Evolutionary conservation across 2,113 vertebrate species (phyloP).

Genomic region (Melanotaenia duboulayi): DNA sequence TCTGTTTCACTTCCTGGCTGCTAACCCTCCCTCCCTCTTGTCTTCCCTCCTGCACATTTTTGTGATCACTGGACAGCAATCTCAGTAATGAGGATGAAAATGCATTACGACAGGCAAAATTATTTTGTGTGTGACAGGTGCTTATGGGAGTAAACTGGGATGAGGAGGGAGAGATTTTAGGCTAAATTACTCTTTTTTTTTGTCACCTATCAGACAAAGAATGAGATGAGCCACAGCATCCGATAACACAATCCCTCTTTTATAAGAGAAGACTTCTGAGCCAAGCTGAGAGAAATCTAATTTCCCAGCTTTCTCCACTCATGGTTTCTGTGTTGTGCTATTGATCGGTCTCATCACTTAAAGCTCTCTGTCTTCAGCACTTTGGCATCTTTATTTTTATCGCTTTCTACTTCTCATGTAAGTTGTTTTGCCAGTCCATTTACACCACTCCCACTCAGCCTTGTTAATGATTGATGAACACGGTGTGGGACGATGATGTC

Average conservation of each 20-base stretch:
- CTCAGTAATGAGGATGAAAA: conserved; percentile 71
- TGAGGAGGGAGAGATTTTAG: not conserved
- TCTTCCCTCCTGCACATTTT: conserved; percentile 31
- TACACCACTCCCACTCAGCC: conserved; percentile 35
- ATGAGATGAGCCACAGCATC: not conserved
- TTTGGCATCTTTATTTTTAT: conserved; percentile 53
- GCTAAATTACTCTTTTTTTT: conserved; percentile 1
- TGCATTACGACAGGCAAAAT: conserved; percentile 60
- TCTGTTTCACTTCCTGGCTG: conserved; percentile 22
- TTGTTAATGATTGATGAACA: conserved; percentile 58
- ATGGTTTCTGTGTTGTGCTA: conserved; percentile 34
- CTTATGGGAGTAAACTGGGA: conserved; percentile 24
- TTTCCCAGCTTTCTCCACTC: conserved; percentile 48
- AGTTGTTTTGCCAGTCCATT: conserved; percentile 33
- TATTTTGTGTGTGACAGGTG: conserved; percentile 59
- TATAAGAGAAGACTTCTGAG: conserved; percentile 18
- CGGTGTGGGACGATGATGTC: conserved; percentile 24
- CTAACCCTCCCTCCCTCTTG: conserved; percentile 10
- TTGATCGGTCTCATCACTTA: conserved; percentile 61
- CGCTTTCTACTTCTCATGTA: conserved; percentile 1
- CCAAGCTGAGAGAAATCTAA: conserved; percentile 60
- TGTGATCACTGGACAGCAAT: conserved; percentile 45
- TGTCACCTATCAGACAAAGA: conserved; percentile 5
- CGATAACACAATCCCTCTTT: conserved; percentile 27
- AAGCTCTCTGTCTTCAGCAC: conserved; percentile 40